Conservation (phyloP, 2,797 vertebrate species). For the Petrocephalus sullivani region DNA sequence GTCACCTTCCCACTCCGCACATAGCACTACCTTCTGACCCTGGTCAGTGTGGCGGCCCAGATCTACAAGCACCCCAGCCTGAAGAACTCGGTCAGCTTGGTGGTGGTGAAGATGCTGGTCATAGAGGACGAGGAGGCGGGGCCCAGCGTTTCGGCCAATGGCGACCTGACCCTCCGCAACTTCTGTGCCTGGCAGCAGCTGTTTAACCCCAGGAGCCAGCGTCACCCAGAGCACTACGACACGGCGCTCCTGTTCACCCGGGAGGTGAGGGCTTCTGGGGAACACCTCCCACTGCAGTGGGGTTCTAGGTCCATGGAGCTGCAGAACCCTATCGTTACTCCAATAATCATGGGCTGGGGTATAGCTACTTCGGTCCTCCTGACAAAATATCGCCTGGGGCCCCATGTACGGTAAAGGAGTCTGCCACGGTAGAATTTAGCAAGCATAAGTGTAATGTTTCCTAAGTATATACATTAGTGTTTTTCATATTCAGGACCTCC, state of each 20-base stretch:
- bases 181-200: constrained; percentile 91
- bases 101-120: constrained; percentile 87
- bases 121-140: constrained; percentile 74
- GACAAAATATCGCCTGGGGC: not conserved
- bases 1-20: not conserved
- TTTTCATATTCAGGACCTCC: not conserved
- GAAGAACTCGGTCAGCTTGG: constrained; percentile 78
- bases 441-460: not conserved
- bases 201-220: constrained; percentile 80
- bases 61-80: constrained; percentile 92
- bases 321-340: not conserved
- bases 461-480: not conserved
- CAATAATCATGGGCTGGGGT: not conserved
- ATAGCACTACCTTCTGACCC: constrained; percentile 84
- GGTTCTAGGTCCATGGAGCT: not conserved
- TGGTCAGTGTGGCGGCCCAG: constrained; percentile 81
- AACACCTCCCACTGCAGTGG: not conserved
- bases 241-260: constrained; percentile 90
- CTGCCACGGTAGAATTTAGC: not conserved
- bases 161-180: constrained; percentile 78
- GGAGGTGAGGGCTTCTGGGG: constrained; percentile 65
- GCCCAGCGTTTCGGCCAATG: constrained; percentile 79
- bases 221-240: constrained; percentile 88
- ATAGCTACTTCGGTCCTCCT: not conserved
- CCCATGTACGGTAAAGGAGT: not conserved